Conservation (phyloP, 2,888 invertebrate genomes). For the Oasisia sp. region DNA sequence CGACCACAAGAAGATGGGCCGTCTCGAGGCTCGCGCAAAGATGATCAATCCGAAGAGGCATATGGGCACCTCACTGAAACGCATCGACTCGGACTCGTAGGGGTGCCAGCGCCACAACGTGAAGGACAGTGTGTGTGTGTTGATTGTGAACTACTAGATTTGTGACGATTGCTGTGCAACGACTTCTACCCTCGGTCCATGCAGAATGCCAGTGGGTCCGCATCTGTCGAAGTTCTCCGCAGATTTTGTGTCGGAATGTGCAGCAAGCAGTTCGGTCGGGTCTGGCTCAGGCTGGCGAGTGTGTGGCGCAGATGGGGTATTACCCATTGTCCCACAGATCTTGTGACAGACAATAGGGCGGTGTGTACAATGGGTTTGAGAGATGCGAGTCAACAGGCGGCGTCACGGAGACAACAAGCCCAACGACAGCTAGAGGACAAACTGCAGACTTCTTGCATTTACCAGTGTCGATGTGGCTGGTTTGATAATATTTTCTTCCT, state of each 20-base stretch:
- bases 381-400: neutral
- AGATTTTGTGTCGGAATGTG: neutral
- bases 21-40: slow-evolving; percentile 61
- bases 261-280: neutral
- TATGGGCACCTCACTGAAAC: slow-evolving; percentile 53
- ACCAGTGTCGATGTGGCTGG: neutral
- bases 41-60: slow-evolving; percentile 64
- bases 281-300: neutral
- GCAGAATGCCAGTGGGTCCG: too few species aligned
- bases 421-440: neutral
- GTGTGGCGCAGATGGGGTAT: neutral
- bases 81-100: slow-evolving; percentile 45
- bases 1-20: slow-evolving; percentile 64
- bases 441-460: neutral
- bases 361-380: neutral
- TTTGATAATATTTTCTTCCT: neutral
- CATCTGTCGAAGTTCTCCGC: neutral
- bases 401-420: neutral
- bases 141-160: neutral
- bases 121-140: neutral
- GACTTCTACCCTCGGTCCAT: neutral
- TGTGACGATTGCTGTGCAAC: neutral
- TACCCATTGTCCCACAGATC: neutral
- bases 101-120: neutral
- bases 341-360: neutral